These are phyloP conservation scores for Cichladusa arquata DNA, from an alignment of 2,113 vertebrate species.

Conservation along the genomic window DNA sequence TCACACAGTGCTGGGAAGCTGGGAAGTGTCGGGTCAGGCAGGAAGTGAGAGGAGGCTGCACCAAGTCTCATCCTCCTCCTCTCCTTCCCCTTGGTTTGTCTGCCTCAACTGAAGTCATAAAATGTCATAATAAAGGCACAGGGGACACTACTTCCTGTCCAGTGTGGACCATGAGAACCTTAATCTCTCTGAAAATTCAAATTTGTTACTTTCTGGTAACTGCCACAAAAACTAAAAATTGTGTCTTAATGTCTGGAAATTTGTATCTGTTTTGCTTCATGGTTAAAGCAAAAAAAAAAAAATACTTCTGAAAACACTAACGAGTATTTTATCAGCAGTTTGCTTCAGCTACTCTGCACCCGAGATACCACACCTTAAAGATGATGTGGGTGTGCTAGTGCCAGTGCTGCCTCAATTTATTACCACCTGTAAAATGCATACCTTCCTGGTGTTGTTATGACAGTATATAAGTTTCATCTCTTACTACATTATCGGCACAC, in stretches of 20 bases:
- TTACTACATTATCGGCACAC: not conserved
- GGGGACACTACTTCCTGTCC: not conserved
- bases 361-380: not conserved
- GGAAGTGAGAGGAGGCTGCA: rapidly evolving
- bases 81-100: not conserved
- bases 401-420: not conserved
- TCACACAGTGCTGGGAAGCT: not conserved
- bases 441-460: not conserved
- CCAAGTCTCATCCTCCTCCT: not conserved
- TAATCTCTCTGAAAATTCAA: not conserved
- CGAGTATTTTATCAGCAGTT: not conserved
- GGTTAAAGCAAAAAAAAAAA: not conserved
- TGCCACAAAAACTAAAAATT: not conserved
- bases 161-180: not conserved
- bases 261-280: not conserved
- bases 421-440: not conserved
- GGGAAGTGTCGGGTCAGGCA: not conserved
- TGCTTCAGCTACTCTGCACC: not conserved
- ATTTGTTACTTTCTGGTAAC: not conserved
- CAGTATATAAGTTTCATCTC: not conserved
- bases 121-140: not conserved
- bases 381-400: not conserved
- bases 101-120: not conserved
- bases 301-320: not conserved
- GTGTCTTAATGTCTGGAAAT: not conserved